phyloP scores from a whole-genome alignment of 2,113 vertebrate species.

The Lipotes vexillifer region DNA sequence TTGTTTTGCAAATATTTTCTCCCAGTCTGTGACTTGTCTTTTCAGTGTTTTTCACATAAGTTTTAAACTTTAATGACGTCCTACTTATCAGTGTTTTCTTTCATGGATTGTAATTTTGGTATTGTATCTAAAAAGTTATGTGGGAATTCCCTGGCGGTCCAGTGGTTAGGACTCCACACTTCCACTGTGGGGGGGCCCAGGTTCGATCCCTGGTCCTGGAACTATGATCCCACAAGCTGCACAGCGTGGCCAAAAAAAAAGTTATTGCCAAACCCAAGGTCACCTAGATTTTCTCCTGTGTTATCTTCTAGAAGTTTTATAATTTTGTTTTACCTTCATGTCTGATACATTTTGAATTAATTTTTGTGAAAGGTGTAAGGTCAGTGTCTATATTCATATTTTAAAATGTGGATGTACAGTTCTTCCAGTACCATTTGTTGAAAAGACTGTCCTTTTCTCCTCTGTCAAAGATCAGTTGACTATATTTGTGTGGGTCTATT shows the following conservation, averaged over 20 bases:
- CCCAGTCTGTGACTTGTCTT: not conserved
- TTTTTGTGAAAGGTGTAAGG: not conserved
- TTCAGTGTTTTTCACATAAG: not conserved
- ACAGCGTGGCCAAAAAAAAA: not conserved
- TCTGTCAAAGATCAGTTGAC: not conserved
- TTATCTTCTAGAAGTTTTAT: not conserved
- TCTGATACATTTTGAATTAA: not conserved
- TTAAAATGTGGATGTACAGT: not conserved
- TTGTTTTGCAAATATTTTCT: not conserved
- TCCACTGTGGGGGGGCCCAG: not conserved
- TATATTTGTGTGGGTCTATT: not conserved
- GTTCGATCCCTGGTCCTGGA: not conserved
- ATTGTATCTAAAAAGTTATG: not conserved
- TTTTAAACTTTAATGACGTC: not conserved
- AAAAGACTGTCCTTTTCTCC: not conserved
- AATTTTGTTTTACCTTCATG: not conserved
- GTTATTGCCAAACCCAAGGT: not conserved
- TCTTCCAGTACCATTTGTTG: not conserved
- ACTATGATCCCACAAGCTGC: not conserved
- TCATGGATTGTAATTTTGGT: not conserved
- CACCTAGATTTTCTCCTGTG: not conserved
- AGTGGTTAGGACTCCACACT: not conserved
- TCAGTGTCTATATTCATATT: not conserved
- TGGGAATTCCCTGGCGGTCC: not conserved
- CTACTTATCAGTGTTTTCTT: not conserved